These are phyloP conservation scores for Saturnia japonica DNA, from an alignment of 2,888 invertebrate genomes.

Conservation along the genomic window DNA sequence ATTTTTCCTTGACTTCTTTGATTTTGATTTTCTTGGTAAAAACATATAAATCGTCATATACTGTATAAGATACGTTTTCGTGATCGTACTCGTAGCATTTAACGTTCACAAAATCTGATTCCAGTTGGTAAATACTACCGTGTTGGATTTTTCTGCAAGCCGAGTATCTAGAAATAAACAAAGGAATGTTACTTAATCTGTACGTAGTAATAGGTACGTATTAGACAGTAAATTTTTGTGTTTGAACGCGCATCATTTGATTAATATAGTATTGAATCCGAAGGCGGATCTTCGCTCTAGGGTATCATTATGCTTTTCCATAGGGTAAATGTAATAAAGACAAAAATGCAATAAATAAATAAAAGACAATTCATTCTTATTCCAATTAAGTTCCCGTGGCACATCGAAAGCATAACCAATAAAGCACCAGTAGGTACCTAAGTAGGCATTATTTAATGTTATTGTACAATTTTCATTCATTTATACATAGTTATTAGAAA, in stretches of 20 bases:
- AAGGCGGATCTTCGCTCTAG: too few species aligned
- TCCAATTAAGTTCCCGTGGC: too few species aligned
- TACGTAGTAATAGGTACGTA: not conserved
- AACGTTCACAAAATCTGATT: conserved; percentile 63
- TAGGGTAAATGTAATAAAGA: too few species aligned
- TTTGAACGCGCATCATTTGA: too few species aligned
- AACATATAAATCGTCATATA: conserved; percentile 71
- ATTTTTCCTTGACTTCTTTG: conserved; percentile 33
- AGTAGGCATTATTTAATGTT: too few species aligned
- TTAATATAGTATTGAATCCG: too few species aligned
- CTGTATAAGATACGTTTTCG: conserved; percentile 44
- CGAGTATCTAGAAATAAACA: conserved; percentile 45
- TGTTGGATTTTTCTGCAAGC: conserved; percentile 52
- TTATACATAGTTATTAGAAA: not conserved
- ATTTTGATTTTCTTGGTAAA: conserved; percentile 71
- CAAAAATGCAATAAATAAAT: too few species aligned
- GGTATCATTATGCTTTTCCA: too few species aligned
- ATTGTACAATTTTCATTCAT: not conserved
- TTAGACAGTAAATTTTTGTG: too few species aligned
- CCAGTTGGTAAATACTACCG: conserved; percentile 45
- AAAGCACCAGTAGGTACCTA: too few species aligned
- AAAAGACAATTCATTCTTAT: too few species aligned
- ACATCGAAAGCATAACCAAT: too few species aligned
- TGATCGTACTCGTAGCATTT: conserved; percentile 56
- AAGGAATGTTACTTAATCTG: not conserved